phyloP scores from a whole-genome alignment of 1,140 invertebrate species.

The Sarcophaga bullata region DNA sequence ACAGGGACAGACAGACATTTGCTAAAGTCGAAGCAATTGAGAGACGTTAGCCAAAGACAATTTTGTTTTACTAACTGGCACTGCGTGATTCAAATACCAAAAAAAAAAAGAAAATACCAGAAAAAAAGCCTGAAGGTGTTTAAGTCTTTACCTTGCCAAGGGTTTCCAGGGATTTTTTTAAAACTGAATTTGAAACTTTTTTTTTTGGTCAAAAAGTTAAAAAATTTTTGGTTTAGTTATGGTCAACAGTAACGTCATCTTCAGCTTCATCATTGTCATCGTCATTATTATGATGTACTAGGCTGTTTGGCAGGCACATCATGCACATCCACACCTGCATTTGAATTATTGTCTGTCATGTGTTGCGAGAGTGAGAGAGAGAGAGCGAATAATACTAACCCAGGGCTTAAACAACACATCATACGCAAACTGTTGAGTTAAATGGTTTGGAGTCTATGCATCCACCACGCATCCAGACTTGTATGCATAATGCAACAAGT shows the following conservation, averaged over 20 bases:
- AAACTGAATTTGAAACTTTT: not conserved
- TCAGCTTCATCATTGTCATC: constrained; percentile 1
- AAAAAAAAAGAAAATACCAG: not conserved
- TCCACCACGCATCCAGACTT: not conserved
- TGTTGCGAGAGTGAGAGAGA: not conserved
- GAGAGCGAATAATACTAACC: not conserved
- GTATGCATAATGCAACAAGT: constrained; percentile 25
- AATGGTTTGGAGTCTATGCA: too few relatives aligned
- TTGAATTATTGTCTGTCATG: constrained; percentile 18
- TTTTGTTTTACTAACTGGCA: not conserved
- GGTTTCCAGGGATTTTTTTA: too few relatives aligned
- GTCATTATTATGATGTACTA: not conserved
- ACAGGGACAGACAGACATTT: constrained; percentile 8
- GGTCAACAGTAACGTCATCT: not conserved
- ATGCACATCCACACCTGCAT: not conserved
- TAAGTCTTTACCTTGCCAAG: too few relatives aligned
- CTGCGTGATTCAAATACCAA: constrained; percentile 35
- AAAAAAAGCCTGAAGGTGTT: too few relatives aligned
- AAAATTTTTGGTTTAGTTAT: not conserved
- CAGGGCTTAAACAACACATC: too few relatives aligned
- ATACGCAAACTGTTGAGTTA: too few relatives aligned
- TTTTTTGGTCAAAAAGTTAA: not conserved
- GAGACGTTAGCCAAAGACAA: not conserved
- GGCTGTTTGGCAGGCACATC: not conserved
- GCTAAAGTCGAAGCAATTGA: not conserved